Evolutionary conservation across 2,113 vertebrate genomes (phyloP).

Genomic region (Pteropus alecto): DNA sequence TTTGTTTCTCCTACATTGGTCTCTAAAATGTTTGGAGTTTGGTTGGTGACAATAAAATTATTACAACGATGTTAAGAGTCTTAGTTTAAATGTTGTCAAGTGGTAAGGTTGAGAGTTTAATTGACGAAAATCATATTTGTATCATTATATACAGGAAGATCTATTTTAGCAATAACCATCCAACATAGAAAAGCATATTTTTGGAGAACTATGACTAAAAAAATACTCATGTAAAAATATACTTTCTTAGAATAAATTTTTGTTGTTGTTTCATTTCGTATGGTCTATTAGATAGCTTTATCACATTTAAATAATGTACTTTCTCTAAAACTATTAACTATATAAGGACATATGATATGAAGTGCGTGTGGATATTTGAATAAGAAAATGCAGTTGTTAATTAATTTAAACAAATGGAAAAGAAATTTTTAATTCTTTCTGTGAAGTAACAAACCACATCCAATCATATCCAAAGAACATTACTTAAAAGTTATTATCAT

Average conservation of each 20-base stretch:
- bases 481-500: conserved; percentile 51
- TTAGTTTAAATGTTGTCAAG: conserved; percentile 16
- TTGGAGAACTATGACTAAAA: not conserved
- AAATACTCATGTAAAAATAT: not conserved
- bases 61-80: not conserved
- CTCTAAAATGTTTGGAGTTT: conserved; percentile 15
- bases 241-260: not conserved
- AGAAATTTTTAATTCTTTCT: conserved; percentile 14
- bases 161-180: not conserved
- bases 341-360: conserved; percentile 42
- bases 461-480: conserved; percentile 55
- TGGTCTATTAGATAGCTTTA: not conserved
- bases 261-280: not conserved
- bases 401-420: conserved; percentile 52
- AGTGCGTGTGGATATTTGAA: conserved; percentile 67
- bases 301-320: not conserved
- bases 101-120: not conserved
- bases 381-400: conserved; percentile 60
- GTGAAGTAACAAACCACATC: conserved; percentile 36
- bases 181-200: not conserved
- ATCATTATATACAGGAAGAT: not conserved
- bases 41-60: not conserved
- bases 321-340: not conserved
- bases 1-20: conserved; percentile 6
- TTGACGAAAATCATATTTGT: not conserved